Evolutionary conservation across 2,113 vertebrate species (phyloP).

Genomic region (Apteryx owenii): DNA sequence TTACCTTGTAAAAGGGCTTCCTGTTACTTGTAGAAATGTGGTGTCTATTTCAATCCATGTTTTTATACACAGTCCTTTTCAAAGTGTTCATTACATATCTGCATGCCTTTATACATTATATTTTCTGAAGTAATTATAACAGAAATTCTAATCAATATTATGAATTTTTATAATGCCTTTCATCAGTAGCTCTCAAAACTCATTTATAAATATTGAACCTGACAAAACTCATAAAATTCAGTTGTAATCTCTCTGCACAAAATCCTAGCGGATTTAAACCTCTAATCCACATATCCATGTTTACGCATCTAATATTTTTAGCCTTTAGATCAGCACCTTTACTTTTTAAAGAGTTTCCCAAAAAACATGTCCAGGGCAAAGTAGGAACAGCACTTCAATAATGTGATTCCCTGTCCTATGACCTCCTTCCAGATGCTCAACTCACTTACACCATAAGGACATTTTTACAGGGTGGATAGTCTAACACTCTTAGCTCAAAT

Average conservation of each 20-base stretch:
- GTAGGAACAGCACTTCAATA: not conserved
- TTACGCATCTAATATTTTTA: not conserved
- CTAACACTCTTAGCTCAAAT: not conserved
- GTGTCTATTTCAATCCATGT: not conserved
- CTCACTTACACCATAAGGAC: not conserved
- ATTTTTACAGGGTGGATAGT: not conserved
- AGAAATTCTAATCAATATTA: constrained; percentile 1
- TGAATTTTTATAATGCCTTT: not conserved
- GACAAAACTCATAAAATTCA: not conserved
- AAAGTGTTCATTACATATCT: not conserved
- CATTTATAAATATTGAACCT: not conserved
- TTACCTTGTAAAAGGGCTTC: constrained; percentile 16
- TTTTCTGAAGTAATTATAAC: constrained; percentile 4
- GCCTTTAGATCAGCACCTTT: not conserved
- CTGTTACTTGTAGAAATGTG: not conserved
- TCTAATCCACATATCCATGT: not conserved
- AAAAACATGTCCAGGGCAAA: not conserved
- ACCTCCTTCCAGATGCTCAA: not conserved
- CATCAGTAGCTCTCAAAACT: not conserved
- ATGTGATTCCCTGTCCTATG: not conserved
- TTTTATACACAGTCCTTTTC: not conserved
- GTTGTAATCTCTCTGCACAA: not conserved
- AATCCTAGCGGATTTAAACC: not conserved
- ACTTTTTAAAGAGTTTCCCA: not conserved
- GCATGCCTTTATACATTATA: not conserved